A percentile compares a stretch with the other conserved stretches of the same genome.
Conservation (phyloP, 2,113 vertebrate species). For the Syrmaticus mikado region DNA sequence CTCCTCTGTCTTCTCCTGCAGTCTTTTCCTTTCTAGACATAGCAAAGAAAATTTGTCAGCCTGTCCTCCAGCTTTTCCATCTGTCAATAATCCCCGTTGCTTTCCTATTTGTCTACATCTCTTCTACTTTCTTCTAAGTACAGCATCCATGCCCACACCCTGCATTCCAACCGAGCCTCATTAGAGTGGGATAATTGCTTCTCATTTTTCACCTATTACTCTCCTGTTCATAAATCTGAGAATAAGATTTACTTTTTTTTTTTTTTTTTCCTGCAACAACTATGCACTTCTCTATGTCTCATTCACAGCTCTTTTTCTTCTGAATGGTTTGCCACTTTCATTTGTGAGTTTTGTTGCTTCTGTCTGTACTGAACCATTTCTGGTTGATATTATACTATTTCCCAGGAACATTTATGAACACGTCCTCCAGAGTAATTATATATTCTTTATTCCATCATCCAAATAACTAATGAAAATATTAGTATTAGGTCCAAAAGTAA, state of each 20-base stretch:
- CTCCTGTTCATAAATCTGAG: neutral
- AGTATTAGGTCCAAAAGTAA: neutral
- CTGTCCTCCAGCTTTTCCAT: neutral
- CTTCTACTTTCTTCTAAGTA: neutral
- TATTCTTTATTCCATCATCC: neutral
- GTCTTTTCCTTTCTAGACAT: neutral
- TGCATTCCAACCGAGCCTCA: neutral
- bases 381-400: slow-evolving; percentile 5
- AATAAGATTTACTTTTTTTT: neutral
- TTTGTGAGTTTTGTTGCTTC: neutral
- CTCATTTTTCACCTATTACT: neutral
- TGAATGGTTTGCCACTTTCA: neutral
- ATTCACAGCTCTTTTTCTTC: neutral
- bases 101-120: neutral
- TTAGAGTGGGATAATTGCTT: neutral
- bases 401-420: neutral
- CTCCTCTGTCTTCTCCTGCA: neutral
- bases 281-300: neutral
- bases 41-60: neutral
- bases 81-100: neutral
- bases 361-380: neutral
- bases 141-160: neutral
- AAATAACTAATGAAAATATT: slow-evolving; percentile 38
- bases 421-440: neutral
- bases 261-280: neutral